A percentile compares a stretch with the other conserved stretches of the same genome.
phyloP scores from a whole-genome alignment of 2,797 vertebrate species.

The Mionectes olivaceus region DNA sequence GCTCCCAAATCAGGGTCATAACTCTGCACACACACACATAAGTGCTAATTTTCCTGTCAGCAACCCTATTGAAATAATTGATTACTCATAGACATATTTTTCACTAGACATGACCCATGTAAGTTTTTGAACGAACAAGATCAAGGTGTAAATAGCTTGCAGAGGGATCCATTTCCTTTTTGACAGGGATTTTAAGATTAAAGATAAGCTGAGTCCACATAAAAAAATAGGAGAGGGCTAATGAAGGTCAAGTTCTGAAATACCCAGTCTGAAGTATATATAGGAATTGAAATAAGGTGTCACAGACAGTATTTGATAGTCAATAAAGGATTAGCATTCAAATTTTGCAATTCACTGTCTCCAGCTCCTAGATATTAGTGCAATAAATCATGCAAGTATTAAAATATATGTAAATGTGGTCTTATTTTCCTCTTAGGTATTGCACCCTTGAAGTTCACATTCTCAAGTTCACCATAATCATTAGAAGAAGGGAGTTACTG shows the following conservation, averaged over 20 bases:
- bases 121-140: not conserved
- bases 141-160: slow-evolving; percentile 10
- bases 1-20: not conserved
- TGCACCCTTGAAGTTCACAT: not conserved
- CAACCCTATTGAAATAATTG: not conserved
- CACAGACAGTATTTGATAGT: not conserved
- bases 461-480: slow-evolving; percentile 8
- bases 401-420: slow-evolving; percentile 19
- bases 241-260: slow-evolving; percentile 24
- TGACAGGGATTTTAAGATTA: not conserved
- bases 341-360: not conserved
- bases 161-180: not conserved
- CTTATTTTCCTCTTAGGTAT: not conserved
- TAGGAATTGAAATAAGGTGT: not conserved
- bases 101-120: not conserved
- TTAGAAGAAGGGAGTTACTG: not conserved
- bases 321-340: not conserved
- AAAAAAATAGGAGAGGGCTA: not conserved
- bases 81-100: not conserved
- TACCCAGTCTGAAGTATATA: not conserved
- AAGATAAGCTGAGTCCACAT: not conserved
- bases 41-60: slow-evolving; percentile 10
- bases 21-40: not conserved
- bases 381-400: slow-evolving; percentile 15
- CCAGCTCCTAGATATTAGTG: not conserved